Base-by-base conservation (phyloP, 2,888 invertebrate genomes). In the Helleia helle region DNA sequence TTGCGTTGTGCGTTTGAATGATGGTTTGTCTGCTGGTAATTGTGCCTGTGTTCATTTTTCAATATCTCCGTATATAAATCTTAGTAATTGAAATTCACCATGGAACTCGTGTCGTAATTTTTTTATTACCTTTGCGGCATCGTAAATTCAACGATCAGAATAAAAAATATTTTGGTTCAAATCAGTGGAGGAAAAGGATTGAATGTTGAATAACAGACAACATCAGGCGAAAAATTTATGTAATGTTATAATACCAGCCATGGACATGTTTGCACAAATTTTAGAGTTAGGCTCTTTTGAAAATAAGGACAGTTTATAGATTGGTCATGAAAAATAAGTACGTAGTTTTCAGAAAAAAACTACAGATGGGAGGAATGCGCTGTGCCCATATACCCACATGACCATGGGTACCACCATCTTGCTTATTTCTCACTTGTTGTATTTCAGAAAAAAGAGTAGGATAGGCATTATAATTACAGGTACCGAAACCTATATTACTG, bases 51-150 rank as follows among this genome's bases (percentile, higher is more conserved):
- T 22, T 34, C 22, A 34, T 34, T 34, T 34, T 34, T 34, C 34
- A 34, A 34, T 34, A 34, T 34, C 34, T 22, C 22, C 34, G 34
- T 22, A 22, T 34, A 34, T 34, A 34, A 34, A 34, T 34, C 34
- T 34, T 22, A 12, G 34, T 34, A 34, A 34, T 34, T 34, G 34
- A 34, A 34, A 34, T 34, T 34, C 34, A 34, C 22, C 34, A 22
- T 34, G 34, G 34, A 34, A 34, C 34, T 34, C 34, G 9, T 22
- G 34, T 34, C 34, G 34, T 34, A 34, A 34, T 18, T 22, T 34
- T 34, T 34, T 34, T 34, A 34, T 34, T 34, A 34, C 17, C 34
- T 12, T 12, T 8, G 34, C 34, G 11, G 34, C 12, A 17, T 34
- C 34, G 22, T 34, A 34, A 34, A 34, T 34, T 5, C 6, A 34